Conservation (phyloP, 1,140 invertebrate species). For the Drosophila tani region DNA sequence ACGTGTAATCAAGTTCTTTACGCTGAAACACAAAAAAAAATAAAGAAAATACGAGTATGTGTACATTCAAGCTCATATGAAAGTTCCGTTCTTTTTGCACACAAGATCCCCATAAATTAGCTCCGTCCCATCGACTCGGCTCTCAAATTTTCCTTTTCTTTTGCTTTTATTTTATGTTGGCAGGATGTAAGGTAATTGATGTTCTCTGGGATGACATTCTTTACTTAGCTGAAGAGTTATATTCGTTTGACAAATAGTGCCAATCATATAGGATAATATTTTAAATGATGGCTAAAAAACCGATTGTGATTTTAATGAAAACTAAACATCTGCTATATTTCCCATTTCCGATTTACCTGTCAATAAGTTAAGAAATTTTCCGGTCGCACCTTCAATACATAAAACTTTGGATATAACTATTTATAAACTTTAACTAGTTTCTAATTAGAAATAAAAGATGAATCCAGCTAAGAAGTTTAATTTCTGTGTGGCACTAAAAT, state of each 20-base stretch:
- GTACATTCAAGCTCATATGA: conserved; percentile 42
- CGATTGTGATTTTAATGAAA: no score
- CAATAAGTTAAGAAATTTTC: no score
- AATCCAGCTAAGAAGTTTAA: no score
- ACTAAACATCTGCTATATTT: no score
- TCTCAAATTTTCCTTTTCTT: conserved; percentile 43
- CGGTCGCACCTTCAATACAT: no score
- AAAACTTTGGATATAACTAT: no score
- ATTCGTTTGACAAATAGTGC: conserved; percentile 11
- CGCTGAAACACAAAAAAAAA: conserved; percentile 48
- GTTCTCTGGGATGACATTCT: conserved; percentile 20
- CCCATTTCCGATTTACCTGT: no score
- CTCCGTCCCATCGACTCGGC: background rate
- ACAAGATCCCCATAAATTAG: conserved; percentile 31
- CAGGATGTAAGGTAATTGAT: conserved; percentile 42
- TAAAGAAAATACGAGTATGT: conserved; percentile 22
- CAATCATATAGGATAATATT: conserved; percentile 6
- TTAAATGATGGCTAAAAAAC: background rate
- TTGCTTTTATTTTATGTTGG: conserved; percentile 7
- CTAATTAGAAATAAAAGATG: no score
- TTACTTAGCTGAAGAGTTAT: conserved; percentile 13
- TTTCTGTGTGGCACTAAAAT: no score
- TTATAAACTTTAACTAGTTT: no score
- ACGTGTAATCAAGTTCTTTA: conserved; percentile 79
- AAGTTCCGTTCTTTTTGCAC: conserved; percentile 3